Base-by-base conservation (phyloP, 1,140 invertebrate genomes). In the Dicyema japonicum region DNA sequence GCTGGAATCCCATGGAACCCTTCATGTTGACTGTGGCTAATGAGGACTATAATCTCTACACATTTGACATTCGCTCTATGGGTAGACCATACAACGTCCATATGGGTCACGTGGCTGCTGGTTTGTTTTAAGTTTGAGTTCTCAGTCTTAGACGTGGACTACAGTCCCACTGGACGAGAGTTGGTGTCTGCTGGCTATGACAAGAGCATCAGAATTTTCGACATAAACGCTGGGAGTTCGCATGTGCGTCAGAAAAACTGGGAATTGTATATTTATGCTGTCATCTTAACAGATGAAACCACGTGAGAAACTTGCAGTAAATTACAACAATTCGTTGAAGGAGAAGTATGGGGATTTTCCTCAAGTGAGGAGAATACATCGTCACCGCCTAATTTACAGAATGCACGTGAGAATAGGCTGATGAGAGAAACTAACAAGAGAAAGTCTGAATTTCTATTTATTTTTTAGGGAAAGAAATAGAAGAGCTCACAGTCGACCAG, bases 1-100 rank as follows among this genome's bases (percentile, higher is more conserved):
- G 62, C 11, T 97, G 85, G 82, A 94, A 97, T 62, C 88, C 88
- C 4, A 80, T 90, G 71, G 80, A 94, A 56, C 70, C 80, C 8
- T 85, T 70, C 42, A 64, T 67, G 27, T 90, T 94, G 40, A 82
- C 74, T 5, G 71, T 66, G 29, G 85, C 82, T 5, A 92, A 70
- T 62, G 88, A 97, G 57, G 82, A 94, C 60, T 90, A 78, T 44
- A 88, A 92, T 53, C 58, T 85, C 13, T 94, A 97, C 44, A 70
- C 76, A 14, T 97, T 85, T 59, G 88, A 97, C 49, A 69, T 72
- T 26, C 59, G 85, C 38, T 67, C 70, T 35, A 43, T 92, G 9
- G 61, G 59, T 16, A 56, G 60, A 24, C 72, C 85, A 0, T 40
- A 72, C 0, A 74, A 70, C 44, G 62, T 92, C 6, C 80, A n/a